phyloP scores from a whole-genome alignment of 2,797 vertebrate genomes.

The Gallinago stenura region DNA sequence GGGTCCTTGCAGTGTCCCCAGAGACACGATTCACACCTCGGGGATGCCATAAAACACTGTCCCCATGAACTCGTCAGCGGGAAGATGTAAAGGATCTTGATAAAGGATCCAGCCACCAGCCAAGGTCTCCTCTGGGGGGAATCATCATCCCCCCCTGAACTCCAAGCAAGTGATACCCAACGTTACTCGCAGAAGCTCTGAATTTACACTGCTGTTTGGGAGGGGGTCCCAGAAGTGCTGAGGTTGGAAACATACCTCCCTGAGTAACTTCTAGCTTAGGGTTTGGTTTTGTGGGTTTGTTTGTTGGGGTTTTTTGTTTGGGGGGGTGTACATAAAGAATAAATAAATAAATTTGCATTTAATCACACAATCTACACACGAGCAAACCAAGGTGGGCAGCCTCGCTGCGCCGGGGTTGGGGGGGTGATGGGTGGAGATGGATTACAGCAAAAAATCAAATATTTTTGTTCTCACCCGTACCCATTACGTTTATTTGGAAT shows the following conservation, averaged over 20 bases:
- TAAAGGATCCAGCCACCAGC: neutral
- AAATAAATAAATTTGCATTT: neutral
- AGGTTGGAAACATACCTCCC: neutral
- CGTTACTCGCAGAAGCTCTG: neutral
- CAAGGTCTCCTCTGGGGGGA: neutral
- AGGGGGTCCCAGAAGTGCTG: fast-evolving
- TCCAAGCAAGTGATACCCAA: neutral
- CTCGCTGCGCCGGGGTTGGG: fast-evolving
- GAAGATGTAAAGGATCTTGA: neutral
- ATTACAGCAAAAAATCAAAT: neutral
- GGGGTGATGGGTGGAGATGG: neutral
- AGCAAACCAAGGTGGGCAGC: neutral
- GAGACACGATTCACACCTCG: fast-evolving
- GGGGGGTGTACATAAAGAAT: neutral
- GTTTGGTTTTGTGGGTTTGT: neutral
- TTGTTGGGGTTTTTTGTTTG: too few species aligned
- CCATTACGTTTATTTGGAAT: neutral
- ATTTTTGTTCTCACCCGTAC: neutral
- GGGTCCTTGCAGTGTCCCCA: fast-evolving
- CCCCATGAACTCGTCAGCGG: neutral
- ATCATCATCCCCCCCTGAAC: neutral
- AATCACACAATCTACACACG: fast-evolving
- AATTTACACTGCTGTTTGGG: fast-evolving
- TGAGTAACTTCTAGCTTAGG: neutral
- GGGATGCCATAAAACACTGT: neutral